A percentile compares a stretch with the other conserved stretches of the same genome.
phyloP scores from a whole-genome alignment of 2,888 invertebrate species.

The Melipona bicolor region DNA sequence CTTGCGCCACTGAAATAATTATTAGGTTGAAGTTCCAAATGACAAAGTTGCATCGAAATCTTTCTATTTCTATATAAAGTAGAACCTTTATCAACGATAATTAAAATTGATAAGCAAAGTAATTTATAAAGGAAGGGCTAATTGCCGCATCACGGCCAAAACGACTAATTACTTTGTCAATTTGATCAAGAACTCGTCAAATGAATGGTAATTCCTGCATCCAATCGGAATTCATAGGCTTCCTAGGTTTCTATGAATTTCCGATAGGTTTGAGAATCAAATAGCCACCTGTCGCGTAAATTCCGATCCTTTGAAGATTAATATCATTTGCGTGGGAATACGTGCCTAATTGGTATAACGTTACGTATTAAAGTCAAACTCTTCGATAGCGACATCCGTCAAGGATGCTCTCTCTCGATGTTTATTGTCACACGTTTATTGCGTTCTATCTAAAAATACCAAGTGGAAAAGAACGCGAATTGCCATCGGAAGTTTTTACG shows the following conservation, averaged over 20 bases:
- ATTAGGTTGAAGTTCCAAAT: not conserved
- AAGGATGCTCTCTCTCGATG: not conserved
- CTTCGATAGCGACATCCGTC: not conserved
- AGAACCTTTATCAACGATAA: not conserved
- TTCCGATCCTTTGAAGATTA: constrained; percentile 49
- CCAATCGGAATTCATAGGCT: constrained; percentile 32
- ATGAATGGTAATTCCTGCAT: constrained; percentile 4
- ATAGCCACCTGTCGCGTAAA: constrained; percentile 59
- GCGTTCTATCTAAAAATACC: no score
- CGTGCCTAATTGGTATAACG: not conserved
- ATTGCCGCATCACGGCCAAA: no score
- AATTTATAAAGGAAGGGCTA: not conserved
- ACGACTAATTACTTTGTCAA: constrained; percentile 20
- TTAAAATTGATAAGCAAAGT: not conserved
- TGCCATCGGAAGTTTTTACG: not conserved
- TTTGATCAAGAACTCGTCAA: constrained; percentile 5
- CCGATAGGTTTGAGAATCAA: constrained; percentile 40
- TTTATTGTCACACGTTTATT: no score
- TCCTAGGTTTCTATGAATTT: constrained; percentile 40
- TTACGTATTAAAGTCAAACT: not conserved
- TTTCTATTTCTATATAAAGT: not conserved
- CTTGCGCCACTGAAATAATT: not conserved
- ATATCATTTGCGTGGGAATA: constrained; percentile 5
- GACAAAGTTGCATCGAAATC: not conserved
- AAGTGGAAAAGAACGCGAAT: not conserved